These are phyloP conservation scores for Limnothrissa miodon DNA, from an alignment of 2,113 vertebrate species.

Conservation along the genomic window DNA sequence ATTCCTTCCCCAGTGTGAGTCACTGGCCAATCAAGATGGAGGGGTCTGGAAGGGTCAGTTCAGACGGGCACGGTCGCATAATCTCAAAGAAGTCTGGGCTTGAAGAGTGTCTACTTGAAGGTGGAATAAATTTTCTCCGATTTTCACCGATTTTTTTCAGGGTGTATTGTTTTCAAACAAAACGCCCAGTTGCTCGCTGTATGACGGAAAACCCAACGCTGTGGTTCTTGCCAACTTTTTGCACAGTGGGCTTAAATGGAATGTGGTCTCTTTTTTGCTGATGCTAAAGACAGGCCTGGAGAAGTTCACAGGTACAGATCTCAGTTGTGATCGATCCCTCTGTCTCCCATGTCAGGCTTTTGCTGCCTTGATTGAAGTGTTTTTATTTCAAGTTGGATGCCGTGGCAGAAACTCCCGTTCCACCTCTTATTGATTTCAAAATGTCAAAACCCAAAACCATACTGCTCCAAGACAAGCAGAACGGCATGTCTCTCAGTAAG, in stretches of 20 bases:
- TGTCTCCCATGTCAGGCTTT: slow-evolving; percentile 66
- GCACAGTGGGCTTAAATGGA: not conserved
- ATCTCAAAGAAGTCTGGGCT: not conserved
- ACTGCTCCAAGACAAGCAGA: slow-evolving; percentile 61
- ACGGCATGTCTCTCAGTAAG: slow-evolving; percentile 44
- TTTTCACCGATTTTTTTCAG: not conserved
- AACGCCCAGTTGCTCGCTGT: not conserved
- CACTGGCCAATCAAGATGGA: slow-evolving; percentile 19
- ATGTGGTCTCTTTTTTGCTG: slow-evolving; percentile 30
- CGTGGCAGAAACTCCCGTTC: slow-evolving; percentile 61
- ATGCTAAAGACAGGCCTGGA: slow-evolving; percentile 54
- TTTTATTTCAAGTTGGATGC: slow-evolving; percentile 63
- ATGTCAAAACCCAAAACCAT: slow-evolving; percentile 70
- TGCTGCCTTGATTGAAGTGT: slow-evolving; percentile 70
- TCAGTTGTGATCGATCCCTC: slow-evolving; percentile 67
- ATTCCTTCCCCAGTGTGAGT: slow-evolving; percentile 48
- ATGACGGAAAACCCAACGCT: not conserved
- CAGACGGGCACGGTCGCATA: not conserved
- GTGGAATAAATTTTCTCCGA: not conserved
- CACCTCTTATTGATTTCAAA: slow-evolving; percentile 72
- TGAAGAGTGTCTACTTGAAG: not conserved
- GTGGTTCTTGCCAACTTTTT: slow-evolving; percentile 8
- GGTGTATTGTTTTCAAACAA: slow-evolving; percentile 2
- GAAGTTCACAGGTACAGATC: slow-evolving; percentile 64
- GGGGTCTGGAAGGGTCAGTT: not conserved